Evolutionary conservation across 2,888 invertebrate genomes (phyloP), one percentile per base, ranked within the genome.

Genomic region (Trichopria drosophilae): DNA sequence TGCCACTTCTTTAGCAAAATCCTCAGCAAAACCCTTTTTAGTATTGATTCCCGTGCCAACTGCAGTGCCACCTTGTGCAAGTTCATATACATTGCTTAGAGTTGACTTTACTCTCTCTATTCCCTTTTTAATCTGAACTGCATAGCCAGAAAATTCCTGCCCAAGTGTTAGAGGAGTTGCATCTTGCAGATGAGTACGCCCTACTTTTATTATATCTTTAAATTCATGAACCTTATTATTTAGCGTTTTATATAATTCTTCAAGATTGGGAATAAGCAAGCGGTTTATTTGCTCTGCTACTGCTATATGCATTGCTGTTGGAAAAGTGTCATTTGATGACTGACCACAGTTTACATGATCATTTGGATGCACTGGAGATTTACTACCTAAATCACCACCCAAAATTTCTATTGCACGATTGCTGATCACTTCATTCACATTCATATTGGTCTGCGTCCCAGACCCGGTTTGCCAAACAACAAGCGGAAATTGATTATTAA

Each of bases 31-130:
- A 26, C 44, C 35, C 24, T 35, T 35, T 13, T 28, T 10, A 12
- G 45, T 12, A 18, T 48, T 48, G 40, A 48, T 15, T 3, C 48
- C 48, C 9, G 48, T 48, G 4, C 48, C 48, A 34, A 48, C 35
- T n/a, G 48, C 48, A 10, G 48, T 48, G 13, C 48, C 48, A 15
- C 48, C 48, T 39, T 47, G 47, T 12, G 47, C 47, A 39, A 47
- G 47, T 6, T 3, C 29, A 19, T 28, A 45, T 35, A 45, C 23
- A 35, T 12, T 32, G 28, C 35, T 35, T 29, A 46, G 19, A 46
- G 46, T 37, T 28, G 19, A 28, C 29, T 37, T 28, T 31, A 46
- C 46, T 39, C 46, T 46, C 29, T 37, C 31, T 29, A 46, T 46
- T 28, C 46, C 46, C 28, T 46, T 29, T 46, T 39, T 22, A 37